A percentile compares a stretch with the other conserved stretches of the same genome.
phyloP scores from a whole-genome alignment of 2,888 invertebrate genomes.

The Cosmorhoe ocellata region DNA sequence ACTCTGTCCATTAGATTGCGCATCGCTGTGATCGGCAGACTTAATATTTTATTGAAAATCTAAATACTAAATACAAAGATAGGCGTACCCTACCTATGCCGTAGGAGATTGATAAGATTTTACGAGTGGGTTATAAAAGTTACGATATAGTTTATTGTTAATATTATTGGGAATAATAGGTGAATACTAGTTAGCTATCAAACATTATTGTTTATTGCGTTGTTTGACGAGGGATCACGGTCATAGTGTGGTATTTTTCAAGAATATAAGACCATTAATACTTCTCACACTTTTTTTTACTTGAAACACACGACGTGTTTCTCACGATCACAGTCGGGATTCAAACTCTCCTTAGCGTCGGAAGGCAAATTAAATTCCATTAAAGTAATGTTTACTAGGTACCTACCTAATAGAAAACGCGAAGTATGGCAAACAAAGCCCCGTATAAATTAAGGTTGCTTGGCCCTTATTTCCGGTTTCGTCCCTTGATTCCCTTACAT shows the following conservation, averaged over 20 bases:
- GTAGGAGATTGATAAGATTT: slow-evolving; percentile 35
- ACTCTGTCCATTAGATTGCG: background rate
- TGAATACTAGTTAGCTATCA: background rate
- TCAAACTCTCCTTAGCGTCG: too few relatives aligned
- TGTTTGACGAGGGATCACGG: too few relatives aligned
- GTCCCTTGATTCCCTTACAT: slow-evolving; percentile 17
- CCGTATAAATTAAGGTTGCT: slow-evolving; percentile 8
- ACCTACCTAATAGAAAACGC: too few relatives aligned
- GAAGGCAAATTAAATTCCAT: too few relatives aligned
- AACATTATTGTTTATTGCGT: too few relatives aligned
- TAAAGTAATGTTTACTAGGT: too few relatives aligned
- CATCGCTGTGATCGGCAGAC: background rate
- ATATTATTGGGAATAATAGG: slow-evolving; percentile 5
- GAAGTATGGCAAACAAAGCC: slow-evolving; percentile 1
- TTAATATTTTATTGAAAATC: slow-evolving; percentile 1
- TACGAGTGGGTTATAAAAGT: slow-evolving; percentile 40
- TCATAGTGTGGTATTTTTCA: too few relatives aligned
- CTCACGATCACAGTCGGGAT: too few relatives aligned
- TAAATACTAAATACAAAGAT: background rate
- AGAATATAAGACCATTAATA: too few relatives aligned
- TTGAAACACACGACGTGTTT: too few relatives aligned
- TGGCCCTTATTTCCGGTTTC: slow-evolving; percentile 4
- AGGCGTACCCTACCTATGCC: slow-evolving; percentile 3
- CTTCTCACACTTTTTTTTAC: too few relatives aligned
- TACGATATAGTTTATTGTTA: slow-evolving; percentile 21